Percentiles rank a stretch among this genome's conserved stretches.
phyloP scores from a whole-genome alignment of 2,797 vertebrate species.

The Scolopax rusticola region DNA sequence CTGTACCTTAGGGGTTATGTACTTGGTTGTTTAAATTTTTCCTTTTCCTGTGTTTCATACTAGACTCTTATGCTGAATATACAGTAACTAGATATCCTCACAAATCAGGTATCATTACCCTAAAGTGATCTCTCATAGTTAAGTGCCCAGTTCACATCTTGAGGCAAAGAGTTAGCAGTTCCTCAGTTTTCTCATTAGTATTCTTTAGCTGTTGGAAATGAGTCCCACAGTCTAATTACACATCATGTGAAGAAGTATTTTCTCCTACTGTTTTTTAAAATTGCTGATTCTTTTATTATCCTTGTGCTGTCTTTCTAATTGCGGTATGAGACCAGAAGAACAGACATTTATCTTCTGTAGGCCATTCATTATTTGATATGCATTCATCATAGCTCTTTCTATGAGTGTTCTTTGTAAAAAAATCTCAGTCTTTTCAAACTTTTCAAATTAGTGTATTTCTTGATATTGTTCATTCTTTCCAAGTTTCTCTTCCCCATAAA shows the following conservation, averaged over 20 bases:
- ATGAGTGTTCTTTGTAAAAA: neutral
- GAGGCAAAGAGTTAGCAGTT: neutral
- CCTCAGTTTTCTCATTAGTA: neutral
- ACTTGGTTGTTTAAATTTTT: neutral
- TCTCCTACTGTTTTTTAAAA: neutral
- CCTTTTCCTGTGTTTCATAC: neutral
- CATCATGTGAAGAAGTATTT: neutral
- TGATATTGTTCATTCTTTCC: neutral
- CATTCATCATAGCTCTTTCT: neutral
- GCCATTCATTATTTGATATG: neutral
- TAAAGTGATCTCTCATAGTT: neutral
- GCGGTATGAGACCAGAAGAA: neutral
- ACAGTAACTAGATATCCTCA: neutral
- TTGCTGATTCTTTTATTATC: neutral
- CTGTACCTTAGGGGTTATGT: neutral
- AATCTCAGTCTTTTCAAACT: neutral
- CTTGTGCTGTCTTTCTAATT: neutral
- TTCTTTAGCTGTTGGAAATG: neutral
- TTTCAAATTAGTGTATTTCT: neutral
- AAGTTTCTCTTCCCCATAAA: neutral
- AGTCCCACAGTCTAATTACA: neutral
- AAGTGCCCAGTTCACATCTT: neutral
- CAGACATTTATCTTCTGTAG: neutral
- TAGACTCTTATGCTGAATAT: neutral
- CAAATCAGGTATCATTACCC: neutral